These are phyloP conservation scores for Cyprichromis sp. DNA, from an alignment of 2,113 vertebrate species.

Conservation along the genomic window DNA sequence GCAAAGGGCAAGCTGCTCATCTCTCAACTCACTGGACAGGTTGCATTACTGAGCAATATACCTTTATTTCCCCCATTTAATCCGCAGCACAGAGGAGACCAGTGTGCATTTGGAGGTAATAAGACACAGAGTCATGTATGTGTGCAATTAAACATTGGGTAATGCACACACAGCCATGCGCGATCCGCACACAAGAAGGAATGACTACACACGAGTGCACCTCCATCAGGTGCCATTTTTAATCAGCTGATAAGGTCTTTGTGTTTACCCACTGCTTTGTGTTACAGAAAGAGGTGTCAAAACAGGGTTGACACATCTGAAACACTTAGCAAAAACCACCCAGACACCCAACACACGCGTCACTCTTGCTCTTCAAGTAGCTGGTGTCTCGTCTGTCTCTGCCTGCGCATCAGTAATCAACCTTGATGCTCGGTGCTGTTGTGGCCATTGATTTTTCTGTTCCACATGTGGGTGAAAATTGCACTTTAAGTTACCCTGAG, in stretches of 20 bases:
- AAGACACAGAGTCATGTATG: conserved; percentile 18
- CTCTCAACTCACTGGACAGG: conserved; percentile 61
- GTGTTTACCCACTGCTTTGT: conserved; percentile 44
- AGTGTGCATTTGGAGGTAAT: neutral
- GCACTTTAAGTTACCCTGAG: conserved; percentile 82
- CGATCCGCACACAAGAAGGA: neutral
- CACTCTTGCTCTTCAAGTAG: conserved; percentile 42
- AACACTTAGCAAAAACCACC: conserved; percentile 47
- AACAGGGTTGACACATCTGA: conserved; percentile 23
- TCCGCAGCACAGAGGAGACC: conserved; percentile 21
- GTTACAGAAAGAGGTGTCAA: conserved; percentile 51
- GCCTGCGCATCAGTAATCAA: conserved; percentile 63
- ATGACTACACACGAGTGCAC: neutral
- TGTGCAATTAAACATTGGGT: conserved; percentile 23
- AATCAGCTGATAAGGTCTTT: conserved; percentile 44
- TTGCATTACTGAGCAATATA: conserved; percentile 69
- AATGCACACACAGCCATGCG: neutral
- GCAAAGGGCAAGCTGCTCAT: conserved; percentile 67
- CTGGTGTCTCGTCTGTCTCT: conserved; percentile 30
- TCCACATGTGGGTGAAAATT: conserved; percentile 81
- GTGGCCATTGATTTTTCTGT: conserved; percentile 81
- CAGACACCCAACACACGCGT: conserved; percentile 17
- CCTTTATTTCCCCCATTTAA: conserved; percentile 67
- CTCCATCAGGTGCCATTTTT: conserved; percentile 41
- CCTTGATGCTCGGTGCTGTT: conserved; percentile 70